Percentiles rank a stretch among this genome's conserved stretches.
These are phyloP conservation scores for Actinia equina DNA, from an alignment of 64 coral and sea anemone genomes.

Conservation along the genomic window DNA sequence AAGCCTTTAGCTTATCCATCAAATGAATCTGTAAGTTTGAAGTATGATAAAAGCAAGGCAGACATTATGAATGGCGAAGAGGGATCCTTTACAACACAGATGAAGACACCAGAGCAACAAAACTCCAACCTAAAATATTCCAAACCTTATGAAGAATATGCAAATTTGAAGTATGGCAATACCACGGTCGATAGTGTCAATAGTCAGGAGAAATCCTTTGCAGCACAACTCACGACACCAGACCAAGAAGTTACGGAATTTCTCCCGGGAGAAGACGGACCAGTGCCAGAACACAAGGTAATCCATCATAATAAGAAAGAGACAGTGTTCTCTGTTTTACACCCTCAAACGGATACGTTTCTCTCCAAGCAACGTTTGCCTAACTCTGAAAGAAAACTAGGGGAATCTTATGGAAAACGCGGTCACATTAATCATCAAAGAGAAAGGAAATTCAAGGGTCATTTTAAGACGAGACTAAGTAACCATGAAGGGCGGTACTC, in stretches of 20 bases:
- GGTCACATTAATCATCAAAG: background rate
- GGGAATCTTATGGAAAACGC: background rate
- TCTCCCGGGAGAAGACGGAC: background rate
- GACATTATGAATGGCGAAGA: background rate
- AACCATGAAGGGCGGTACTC: background rate
- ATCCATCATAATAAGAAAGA: slow-evolving; percentile 16
- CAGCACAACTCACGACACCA: background rate
- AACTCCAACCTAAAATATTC: background rate
- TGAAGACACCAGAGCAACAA: no score
- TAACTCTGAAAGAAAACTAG: background rate
- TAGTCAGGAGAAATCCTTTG: background rate
- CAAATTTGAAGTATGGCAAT: no score
- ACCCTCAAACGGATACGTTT: background rate
- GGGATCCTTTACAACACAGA: background rate
- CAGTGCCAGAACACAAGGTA: background rate
- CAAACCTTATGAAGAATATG: background rate
- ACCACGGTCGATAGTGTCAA: background rate
- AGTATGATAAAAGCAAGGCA: no score
- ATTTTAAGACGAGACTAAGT: background rate
- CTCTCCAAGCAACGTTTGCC: background rate
- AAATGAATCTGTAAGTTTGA: background rate
- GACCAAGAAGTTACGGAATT: slow-evolving; percentile 3
- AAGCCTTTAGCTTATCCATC: background rate
- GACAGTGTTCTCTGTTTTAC: background rate
- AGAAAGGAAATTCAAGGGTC: background rate